A percentile compares a stretch with the other conserved stretches of the same genome.
Evolutionary conservation across 2,888 invertebrate genomes (phyloP).

Genomic region (Clitarchus hookeri): DNA sequence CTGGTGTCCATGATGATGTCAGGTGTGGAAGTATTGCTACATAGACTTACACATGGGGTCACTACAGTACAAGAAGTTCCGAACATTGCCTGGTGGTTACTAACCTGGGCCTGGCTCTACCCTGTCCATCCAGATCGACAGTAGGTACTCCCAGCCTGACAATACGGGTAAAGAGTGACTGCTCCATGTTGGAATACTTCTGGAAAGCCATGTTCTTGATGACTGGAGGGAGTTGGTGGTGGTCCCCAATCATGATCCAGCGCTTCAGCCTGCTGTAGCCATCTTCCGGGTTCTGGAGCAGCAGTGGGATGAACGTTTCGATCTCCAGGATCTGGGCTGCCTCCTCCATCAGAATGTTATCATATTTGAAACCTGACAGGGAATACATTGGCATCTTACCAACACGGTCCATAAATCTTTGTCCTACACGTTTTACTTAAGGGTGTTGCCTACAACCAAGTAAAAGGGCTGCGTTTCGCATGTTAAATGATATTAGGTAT

Average conservation of each 20-base stretch:
- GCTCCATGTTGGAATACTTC: constrained; percentile 99
- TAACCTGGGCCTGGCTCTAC: constrained; percentile 84
- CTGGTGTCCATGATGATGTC: too few relatives aligned
- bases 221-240: constrained; percentile 98
- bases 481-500: too few relatives aligned
- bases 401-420: neutral
- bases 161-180: constrained; percentile 95
- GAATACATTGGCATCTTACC: neutral
- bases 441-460: neutral
- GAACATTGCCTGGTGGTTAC: too few relatives aligned
- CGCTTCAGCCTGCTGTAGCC: constrained; percentile 94
- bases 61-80: too few relatives aligned
- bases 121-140: constrained; percentile 96
- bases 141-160: constrained; percentile 96
- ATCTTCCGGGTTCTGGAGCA: constrained; percentile 98
- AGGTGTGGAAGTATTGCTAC: too few relatives aligned
- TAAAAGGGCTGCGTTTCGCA: neutral
- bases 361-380: constrained; percentile 84
- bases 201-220: constrained; percentile 99
- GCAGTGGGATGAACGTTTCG: constrained; percentile 97
- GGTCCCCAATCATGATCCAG: constrained; percentile 99
- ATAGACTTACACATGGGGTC: too few relatives aligned
- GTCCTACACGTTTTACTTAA: neutral
- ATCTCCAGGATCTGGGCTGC: constrained; percentile 99
- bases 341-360: constrained; percentile 99